A percentile compares a stretch with the other conserved stretches of the same genome.
Evolutionary conservation across 2,797 vertebrate species (phyloP).

Genomic region (Rhinatrema bivittatum): DNA sequence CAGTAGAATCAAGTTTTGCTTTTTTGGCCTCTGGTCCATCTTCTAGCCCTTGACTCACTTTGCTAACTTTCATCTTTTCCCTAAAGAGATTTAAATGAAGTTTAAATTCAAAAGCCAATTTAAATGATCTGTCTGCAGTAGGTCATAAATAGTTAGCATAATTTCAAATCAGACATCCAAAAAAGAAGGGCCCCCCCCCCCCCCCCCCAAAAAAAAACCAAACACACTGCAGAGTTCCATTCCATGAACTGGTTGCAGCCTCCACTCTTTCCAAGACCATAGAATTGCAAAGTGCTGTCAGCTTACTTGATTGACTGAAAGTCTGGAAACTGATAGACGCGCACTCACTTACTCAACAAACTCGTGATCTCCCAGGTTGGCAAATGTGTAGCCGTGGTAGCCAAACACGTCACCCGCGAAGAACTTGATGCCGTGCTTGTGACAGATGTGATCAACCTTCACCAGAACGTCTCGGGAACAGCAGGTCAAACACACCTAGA

Average conservation of each 20-base stretch:
- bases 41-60: slow-evolving; percentile 48
- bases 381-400: slow-evolving; percentile 89
- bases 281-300: too few species aligned
- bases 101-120: too few species aligned
- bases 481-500: slow-evolving; percentile 81
- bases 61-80: slow-evolving; percentile 79
- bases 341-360: slow-evolving; percentile 80
- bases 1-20: slow-evolving; percentile 67
- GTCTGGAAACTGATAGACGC: too few species aligned
- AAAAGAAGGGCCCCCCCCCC: too few species aligned
- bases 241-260: too few species aligned
- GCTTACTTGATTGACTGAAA: too few species aligned
- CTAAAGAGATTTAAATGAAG: slow-evolving; percentile 52
- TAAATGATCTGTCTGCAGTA: too few species aligned
- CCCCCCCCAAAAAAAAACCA: too few species aligned
- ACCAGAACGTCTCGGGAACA: slow-evolving; percentile 78
- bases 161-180: too few species aligned
- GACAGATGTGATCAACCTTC: slow-evolving; percentile 77
- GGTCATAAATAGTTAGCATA: too few species aligned
- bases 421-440: slow-evolving; percentile 71
- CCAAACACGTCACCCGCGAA: slow-evolving; percentile 85
- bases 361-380: slow-evolving; percentile 81
- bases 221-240: too few species aligned
- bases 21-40: slow-evolving; percentile 81
- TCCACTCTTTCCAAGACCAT: too few species aligned